Conservation (phyloP, 2,797 vertebrate genomes). For the Rachycentron canadum region DNA sequence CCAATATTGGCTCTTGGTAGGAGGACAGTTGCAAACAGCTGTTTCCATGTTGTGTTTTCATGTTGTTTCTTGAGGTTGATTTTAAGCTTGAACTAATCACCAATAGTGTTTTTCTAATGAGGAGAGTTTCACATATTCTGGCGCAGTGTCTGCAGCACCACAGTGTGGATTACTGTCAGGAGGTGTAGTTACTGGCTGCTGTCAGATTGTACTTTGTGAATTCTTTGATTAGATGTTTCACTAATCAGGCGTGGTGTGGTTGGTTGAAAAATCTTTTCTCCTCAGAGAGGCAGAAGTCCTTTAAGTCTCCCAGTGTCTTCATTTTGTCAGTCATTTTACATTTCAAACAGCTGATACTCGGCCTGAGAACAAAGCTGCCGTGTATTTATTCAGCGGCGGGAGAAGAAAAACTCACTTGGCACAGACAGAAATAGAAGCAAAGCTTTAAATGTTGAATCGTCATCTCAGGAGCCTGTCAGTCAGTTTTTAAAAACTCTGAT, state of each 20-base stretch:
- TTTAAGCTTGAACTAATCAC: neutral
- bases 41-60: too few species aligned
- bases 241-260: neutral
- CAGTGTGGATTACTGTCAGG: too few species aligned
- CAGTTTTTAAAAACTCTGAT: slow-evolving; percentile 47
- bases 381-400: slow-evolving; percentile 28
- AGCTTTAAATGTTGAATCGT: slow-evolving; percentile 36
- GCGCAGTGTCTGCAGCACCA: too few species aligned
- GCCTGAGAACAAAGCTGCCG: slow-evolving; percentile 15
- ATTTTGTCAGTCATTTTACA: slow-evolving; percentile 32
- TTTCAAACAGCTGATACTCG: slow-evolving; percentile 38
- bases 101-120: neutral
- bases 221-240: neutral
- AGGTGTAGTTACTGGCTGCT: too few species aligned
- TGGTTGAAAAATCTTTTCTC: neutral
- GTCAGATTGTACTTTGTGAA: too few species aligned
- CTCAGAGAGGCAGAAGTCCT: neutral
- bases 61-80: too few species aligned
- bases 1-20: too few species aligned
- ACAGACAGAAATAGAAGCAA: slow-evolving; percentile 40
- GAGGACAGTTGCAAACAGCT: too few species aligned
- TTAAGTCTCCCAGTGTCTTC: slow-evolving; percentile 10
- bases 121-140: neutral
- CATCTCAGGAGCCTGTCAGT: slow-evolving; percentile 55
- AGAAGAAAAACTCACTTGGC: slow-evolving; percentile 7